Conservation (phyloP, 2,113 vertebrate species). For the Microcebus griseorufus region DNA sequence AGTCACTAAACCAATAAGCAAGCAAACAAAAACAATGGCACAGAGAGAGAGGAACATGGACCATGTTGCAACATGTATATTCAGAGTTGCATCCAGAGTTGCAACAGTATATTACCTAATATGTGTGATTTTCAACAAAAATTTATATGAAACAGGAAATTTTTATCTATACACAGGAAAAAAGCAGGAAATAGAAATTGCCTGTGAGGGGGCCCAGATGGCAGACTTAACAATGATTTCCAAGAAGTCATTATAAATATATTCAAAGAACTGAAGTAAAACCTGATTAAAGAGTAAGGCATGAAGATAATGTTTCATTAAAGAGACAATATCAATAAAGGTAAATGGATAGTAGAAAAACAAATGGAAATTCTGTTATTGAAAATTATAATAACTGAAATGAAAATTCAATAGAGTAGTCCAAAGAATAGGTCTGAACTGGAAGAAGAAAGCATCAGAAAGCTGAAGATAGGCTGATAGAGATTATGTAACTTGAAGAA, state of each 20-base stretch:
- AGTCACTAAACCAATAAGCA: background rate
- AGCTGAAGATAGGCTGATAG: background rate
- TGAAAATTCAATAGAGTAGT: background rate
- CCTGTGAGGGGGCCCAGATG: background rate
- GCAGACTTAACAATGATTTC: background rate
- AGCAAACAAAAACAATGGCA: background rate
- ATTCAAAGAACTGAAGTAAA: background rate
- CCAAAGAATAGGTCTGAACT: background rate
- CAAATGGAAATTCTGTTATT: background rate
- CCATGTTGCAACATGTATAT: too few relatives aligned
- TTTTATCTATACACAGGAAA: background rate
- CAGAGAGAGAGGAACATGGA: too few relatives aligned
- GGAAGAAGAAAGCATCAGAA: background rate
- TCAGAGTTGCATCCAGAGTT: background rate
- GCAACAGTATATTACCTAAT: background rate
- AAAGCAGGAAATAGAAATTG: background rate
- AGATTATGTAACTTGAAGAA: background rate
- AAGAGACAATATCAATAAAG: background rate
- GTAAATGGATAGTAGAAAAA: background rate
- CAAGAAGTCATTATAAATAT: background rate
- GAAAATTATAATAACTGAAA: background rate
- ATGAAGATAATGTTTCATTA: background rate
- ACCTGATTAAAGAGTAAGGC: background rate
- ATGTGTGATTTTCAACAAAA: background rate
- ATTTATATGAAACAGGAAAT: background rate